Evolutionary conservation across 2,888 invertebrate species (phyloP), one percentile per base, ranked within the genome.

Genomic region (Cartodere bifasciata): DNA sequence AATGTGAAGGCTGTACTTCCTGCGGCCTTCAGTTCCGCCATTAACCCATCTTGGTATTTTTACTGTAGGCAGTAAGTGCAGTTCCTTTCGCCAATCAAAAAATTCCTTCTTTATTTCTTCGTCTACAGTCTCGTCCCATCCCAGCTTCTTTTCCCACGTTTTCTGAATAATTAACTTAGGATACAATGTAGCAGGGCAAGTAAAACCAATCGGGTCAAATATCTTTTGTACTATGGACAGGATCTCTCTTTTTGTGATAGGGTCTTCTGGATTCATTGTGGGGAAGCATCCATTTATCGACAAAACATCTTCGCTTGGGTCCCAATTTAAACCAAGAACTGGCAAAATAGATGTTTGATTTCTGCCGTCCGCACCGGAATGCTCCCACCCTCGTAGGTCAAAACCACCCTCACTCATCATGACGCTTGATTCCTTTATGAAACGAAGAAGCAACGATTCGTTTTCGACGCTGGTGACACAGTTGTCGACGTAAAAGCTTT

Each of bases 201-300:
- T 27, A 17, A 44, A 38, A 5, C 44, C 45, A 23, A 41, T 32
- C 9, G 42, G 42, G 29, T 45, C 42, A 32, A 37, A 44, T 13
- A 42, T 28, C n/a, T 35, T 26, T 10, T 44, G 41, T 4, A 29
- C 28, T 4, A 32, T 24, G 2, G 36, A 36, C 14, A 42, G 22
- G 12, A 45, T 29, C 17, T 20, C 11, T 6, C 38, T 23, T 31
- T 40, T 39, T 4, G 37, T 36, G 10, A 40, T n/a, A 7, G 13
- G 11, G 9, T 13, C 7, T n/a, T 28, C 16, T 11, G 11, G 6
- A 9, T 3, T 3, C n/a, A n/a, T n/a, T 9, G 35, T 34, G 36
- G 30, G 36, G 35, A 37, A 39, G 37, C 37, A 36, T 36, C 31
- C 31, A 27, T 31, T 35, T 5, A 35, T 16, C 2, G 23, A 15